Evolutionary conservation across 1,140 invertebrate genomes (phyloP).

Genomic region (Nephila pilipes): DNA sequence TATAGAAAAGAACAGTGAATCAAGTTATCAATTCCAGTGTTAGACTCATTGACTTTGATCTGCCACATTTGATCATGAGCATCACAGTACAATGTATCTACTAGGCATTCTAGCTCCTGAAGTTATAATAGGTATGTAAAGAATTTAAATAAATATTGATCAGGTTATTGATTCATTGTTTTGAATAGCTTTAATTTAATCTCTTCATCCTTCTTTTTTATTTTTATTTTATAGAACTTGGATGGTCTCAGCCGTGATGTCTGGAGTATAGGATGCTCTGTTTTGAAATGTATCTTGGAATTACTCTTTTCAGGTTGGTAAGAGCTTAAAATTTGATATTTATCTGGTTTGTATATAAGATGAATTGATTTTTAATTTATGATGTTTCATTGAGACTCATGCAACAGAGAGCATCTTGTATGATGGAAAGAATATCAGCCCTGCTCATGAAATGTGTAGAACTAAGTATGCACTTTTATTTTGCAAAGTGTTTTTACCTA

Average conservation of each 20-base stretch:
- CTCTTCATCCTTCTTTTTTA: slow-evolving; percentile 79
- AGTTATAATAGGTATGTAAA: slow-evolving; percentile 93
- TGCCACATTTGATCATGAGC: slow-evolving; percentile 99
- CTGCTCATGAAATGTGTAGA: slow-evolving; percentile 97
- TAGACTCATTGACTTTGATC: slow-evolving; percentile 98
- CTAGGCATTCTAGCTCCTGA: slow-evolving; percentile 99
- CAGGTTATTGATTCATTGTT: too few relatives aligned
- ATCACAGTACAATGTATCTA: slow-evolving; percentile 99
- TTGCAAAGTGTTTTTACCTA: too few relatives aligned
- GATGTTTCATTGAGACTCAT: slow-evolving; percentile 89
- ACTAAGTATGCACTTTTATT: slow-evolving; percentile 84
- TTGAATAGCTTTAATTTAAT: not conserved
- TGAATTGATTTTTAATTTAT: not conserved
- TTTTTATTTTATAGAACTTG: slow-evolving; percentile 86
- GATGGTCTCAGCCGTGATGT: slow-evolving; percentile 99
- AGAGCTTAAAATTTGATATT: too few relatives aligned
- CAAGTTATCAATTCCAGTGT: slow-evolving; percentile 96
- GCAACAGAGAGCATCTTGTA: slow-evolving; percentile 99
- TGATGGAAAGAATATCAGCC: slow-evolving; percentile 99
- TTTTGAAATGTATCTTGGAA: slow-evolving; percentile 99
- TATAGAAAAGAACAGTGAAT: slow-evolving; percentile 91
- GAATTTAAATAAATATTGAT: not conserved
- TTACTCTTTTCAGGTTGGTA: slow-evolving; percentile 95
- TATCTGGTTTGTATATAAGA: too few relatives aligned
- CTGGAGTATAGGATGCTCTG: slow-evolving; percentile 99